phyloP scores from a whole-genome alignment of 2,797 vertebrate genomes.

The Adelosebastes latens region DNA sequence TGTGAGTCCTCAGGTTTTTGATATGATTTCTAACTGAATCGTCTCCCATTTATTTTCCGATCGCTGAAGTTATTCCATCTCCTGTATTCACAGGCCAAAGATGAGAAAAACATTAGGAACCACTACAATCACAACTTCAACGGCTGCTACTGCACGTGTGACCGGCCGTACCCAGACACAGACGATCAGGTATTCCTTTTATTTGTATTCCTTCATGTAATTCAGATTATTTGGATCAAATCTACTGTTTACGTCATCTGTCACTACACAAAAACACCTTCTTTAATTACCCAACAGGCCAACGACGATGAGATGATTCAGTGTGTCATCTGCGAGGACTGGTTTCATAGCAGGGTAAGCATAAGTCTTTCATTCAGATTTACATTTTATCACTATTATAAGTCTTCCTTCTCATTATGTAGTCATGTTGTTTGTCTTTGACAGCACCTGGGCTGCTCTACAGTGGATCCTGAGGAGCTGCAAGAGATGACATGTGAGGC shows the following conservation, averaged over 20 bases:
- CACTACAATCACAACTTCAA: slow-evolving; percentile 94
- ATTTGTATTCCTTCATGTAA: not conserved
- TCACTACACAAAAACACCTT: not conserved
- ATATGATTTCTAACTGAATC: not conserved
- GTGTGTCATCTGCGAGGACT: slow-evolving; percentile 95
- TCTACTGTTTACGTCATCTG: not conserved
- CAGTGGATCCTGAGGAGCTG: slow-evolving; percentile 89
- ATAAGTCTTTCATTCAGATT: not conserved
- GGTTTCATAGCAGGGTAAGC: slow-evolving; percentile 94
- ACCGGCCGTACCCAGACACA: slow-evolving; percentile 92
- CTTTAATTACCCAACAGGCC: slow-evolving; percentile 75
- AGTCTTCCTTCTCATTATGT: not conserved
- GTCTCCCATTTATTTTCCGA: not conserved
- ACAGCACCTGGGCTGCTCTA: slow-evolving; percentile 89
- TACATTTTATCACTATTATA: not conserved
- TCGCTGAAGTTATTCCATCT: not conserved
- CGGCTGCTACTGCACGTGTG: slow-evolving; percentile 92
- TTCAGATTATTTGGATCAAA: not conserved
- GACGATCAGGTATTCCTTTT: slow-evolving; percentile 85
- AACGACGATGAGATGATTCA: slow-evolving; percentile 99
- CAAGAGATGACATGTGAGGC: slow-evolving; percentile 94
- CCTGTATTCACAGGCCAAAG: slow-evolving; percentile 84
- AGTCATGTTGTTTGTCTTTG: not conserved
- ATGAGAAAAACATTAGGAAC: slow-evolving; percentile 86
- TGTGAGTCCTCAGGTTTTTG: slow-evolving; percentile 78